Evolutionary conservation across 2,888 invertebrate species (phyloP), one percentile per base, ranked within the genome.

Genomic region (Ormyrus pomaceus): DNA sequence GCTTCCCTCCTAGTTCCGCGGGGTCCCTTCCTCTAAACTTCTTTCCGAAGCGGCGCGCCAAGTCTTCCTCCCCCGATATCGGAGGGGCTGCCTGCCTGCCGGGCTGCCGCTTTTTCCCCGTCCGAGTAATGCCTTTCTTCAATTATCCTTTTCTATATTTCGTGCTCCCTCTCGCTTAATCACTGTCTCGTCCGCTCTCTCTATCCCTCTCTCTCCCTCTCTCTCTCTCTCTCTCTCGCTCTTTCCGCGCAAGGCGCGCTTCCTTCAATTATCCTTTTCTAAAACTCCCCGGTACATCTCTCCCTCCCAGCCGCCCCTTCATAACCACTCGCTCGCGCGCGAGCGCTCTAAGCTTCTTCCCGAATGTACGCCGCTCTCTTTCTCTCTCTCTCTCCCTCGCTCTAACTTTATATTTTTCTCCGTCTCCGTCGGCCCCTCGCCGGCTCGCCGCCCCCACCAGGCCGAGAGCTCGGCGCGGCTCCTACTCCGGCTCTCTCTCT

Each of bases 401-500:
- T 75, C 66, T 66, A 75, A 75, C 75, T 68, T 61, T 56, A 77
- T 64, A 77, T 77, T 71, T 71, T 58, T 71, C 19, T 19, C 65
- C 71, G 9, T 71, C 77, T 77, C 59, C 10, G 71, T 64, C 71
- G 53, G 10, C 45, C 80, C 64, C 77, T 75, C 81, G 53, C 70
- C 69, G 64, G 53, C 79, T 66, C 81, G 73, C 79, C 76, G 72
- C 70, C 83, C 82, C 84, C 83, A 82, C 82, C 84, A 91, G 91
- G 91, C 48, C 91, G 88, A 90, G n/a, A 11, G 51, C 61, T 64
- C 45, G 51, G 62, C 50, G 58, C 71, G 50, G 59, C 19, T 50
- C 59, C 59, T 46, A 45, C 61, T 48, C 61, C 13, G 88, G 84
- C 82, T 84, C 79, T 84, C 83, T 86, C 80, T 91, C 91, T 79